Percentiles rank a stretch among this genome's conserved stretches.
phyloP scores from a whole-genome alignment of 2,888 invertebrate species.

The Pogonocherus hispidulus region DNA sequence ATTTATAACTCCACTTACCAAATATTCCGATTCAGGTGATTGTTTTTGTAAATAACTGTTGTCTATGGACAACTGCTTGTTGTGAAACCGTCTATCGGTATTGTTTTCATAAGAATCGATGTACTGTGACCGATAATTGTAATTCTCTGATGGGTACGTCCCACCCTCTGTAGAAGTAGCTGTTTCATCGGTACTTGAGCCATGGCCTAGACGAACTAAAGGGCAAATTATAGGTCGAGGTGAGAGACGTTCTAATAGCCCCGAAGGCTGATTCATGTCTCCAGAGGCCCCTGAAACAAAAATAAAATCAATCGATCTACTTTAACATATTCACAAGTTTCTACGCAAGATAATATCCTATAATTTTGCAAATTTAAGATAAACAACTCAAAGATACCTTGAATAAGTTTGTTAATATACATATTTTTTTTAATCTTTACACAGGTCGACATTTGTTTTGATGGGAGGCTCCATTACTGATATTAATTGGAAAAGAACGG shows the following conservation, averaged over 20 bases:
- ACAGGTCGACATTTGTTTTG: too few species aligned
- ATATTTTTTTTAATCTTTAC: too few species aligned
- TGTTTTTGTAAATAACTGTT: conserved; percentile 55
- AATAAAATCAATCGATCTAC: not conserved
- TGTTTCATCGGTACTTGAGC: conserved; percentile 58
- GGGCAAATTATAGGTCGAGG: conserved; percentile 73
- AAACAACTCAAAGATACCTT: too few species aligned
- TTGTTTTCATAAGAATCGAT: conserved; percentile 52
- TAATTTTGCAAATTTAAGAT: too few species aligned
- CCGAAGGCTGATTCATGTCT: conserved; percentile 60
- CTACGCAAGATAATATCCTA: too few species aligned
- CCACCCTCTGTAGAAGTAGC: conserved; percentile 53
- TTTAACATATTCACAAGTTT: too few species aligned
- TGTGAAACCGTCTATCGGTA: conserved; percentile 44
- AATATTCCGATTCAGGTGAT: conserved; percentile 53
- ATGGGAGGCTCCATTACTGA: too few species aligned
- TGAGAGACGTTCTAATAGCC: conserved; percentile 63
- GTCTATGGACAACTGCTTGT: conserved; percentile 51
- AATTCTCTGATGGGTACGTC: conserved; percentile 54
- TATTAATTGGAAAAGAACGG: too few species aligned
- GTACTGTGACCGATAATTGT: conserved; percentile 55
- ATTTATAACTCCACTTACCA: conserved; percentile 43
- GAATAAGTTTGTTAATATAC: too few species aligned
- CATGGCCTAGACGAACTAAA: conserved; percentile 68
- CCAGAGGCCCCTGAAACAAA: conserved; percentile 39